Conservation (phyloP, 1,140 invertebrate genomes). For the Neodiprion lecontei region DNA sequence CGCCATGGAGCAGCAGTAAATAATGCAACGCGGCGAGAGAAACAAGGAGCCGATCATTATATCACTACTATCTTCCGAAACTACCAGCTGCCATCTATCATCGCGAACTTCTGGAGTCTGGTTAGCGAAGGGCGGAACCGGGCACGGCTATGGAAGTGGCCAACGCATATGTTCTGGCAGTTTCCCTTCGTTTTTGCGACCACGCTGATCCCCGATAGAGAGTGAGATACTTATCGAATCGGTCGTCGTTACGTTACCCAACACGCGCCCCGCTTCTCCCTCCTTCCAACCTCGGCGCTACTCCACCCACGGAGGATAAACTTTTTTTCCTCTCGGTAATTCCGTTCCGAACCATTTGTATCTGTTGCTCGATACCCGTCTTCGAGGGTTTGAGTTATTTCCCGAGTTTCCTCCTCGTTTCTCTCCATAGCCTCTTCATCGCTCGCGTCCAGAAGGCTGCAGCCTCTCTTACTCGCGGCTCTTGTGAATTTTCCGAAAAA, state of each 20-base stretch:
- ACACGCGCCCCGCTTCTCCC: neutral
- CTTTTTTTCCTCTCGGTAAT: slow-evolving; percentile 1
- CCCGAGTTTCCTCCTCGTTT: neutral
- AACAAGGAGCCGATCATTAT: neutral
- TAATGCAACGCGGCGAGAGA: neutral
- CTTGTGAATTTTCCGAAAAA: too few species aligned
- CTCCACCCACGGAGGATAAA: neutral
- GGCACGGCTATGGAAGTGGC: neutral
- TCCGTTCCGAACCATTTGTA: slow-evolving; percentile 4
- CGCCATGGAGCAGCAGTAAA: neutral
- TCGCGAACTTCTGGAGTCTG: neutral
- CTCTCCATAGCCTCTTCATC: neutral
- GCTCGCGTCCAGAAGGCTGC: too few species aligned
- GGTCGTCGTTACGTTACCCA: neutral
- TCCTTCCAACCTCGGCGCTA: neutral
- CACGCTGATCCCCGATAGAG: slow-evolving; percentile 1
- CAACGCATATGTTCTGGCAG: slow-evolving; percentile 7
- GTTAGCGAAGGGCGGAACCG: neutral
- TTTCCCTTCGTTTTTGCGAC: neutral
- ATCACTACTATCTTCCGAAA: neutral
- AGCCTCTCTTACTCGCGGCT: too few species aligned
- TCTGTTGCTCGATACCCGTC: slow-evolving; percentile 3
- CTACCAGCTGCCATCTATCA: neutral
- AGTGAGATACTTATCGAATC: slow-evolving; percentile 5
- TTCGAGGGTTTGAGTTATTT: neutral